Conservation (phyloP, 1,140 invertebrate species). For the Sitophilus oryzae region DNA sequence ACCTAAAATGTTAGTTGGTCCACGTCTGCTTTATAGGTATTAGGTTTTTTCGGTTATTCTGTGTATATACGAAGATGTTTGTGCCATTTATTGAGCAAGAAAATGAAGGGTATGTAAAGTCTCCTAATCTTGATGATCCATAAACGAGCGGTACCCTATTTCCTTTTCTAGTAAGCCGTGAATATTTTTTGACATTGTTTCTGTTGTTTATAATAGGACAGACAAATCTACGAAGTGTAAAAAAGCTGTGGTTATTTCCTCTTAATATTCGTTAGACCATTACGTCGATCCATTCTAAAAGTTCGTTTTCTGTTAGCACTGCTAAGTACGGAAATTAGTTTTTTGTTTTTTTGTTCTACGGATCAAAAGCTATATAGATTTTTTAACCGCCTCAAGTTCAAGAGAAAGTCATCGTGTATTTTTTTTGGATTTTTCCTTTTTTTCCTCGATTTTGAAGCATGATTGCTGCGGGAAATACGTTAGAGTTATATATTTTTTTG, state of each 20-base stretch:
- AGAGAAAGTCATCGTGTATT: slow-evolving; percentile 18
- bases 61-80: too few species aligned
- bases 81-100: slow-evolving; percentile 10
- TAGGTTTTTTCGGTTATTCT: too few species aligned
- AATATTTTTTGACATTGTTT: slow-evolving; percentile 15
- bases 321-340: slow-evolving; percentile 23
- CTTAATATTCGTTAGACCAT: slow-evolving; percentile 25
- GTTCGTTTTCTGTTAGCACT: slow-evolving; percentile 11
- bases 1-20: slow-evolving; percentile 4
- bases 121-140: slow-evolving; percentile 1
- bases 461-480: slow-evolving; percentile 18
- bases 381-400: slow-evolving; percentile 22
- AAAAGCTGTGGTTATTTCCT: slow-evolving; percentile 24
- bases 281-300: slow-evolving; percentile 23
- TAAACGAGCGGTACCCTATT: slow-evolving; percentile 2
- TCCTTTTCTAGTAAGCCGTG: slow-evolving; percentile 9
- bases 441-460: slow-evolving; percentile 16
- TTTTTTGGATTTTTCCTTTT: slow-evolving; percentile 16
- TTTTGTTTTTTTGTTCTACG: slow-evolving; percentile 14
- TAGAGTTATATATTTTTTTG: slow-evolving; percentile 24
- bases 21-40: too few species aligned
- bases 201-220: slow-evolving; percentile 21
- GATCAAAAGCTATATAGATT: slow-evolving; percentile 16
- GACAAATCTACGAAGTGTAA: slow-evolving; percentile 20
- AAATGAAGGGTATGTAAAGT: slow-evolving; percentile 10